phyloP scores from a whole-genome alignment of 2,888 invertebrate genomes.

The Timema podura region DNA sequence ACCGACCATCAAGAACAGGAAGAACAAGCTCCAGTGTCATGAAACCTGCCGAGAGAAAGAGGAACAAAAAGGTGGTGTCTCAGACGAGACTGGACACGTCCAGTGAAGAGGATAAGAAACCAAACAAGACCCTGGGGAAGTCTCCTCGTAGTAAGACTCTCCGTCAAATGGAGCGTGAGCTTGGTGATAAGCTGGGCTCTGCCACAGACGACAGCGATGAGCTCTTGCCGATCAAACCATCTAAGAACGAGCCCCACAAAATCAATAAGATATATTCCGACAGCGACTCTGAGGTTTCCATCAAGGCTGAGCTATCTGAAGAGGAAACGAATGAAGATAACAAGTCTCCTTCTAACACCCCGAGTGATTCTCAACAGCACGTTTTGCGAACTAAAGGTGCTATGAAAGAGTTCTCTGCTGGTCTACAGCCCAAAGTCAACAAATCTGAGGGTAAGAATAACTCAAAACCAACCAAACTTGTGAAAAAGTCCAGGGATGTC shows the following conservation, averaged over 20 bases:
- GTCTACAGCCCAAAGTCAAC: conserved; percentile 36
- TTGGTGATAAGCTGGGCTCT: conserved; percentile 57
- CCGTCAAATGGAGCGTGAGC: conserved; percentile 71
- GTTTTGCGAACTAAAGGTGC: conserved; percentile 76
- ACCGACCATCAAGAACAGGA: conserved; percentile 35
- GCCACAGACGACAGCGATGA: conserved; percentile 75
- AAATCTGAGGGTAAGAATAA: conserved; percentile 38
- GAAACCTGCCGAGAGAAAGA: conserved; percentile 31
- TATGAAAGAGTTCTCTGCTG: conserved; percentile 73
- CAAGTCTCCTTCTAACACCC: conserved; percentile 52
- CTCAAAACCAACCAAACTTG: conserved; percentile 39
- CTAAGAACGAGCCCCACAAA: conserved; percentile 50
- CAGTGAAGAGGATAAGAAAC: conserved; percentile 51
- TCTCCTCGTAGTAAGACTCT: conserved; percentile 53
- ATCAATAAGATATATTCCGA: conserved; percentile 80
- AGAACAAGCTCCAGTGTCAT: conserved; percentile 33
- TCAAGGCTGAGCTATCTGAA: conserved; percentile 52
- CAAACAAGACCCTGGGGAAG: conserved; percentile 29
- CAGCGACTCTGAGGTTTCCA: conserved; percentile 60
- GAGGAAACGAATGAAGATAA: conserved; percentile 28
- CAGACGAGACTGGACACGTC: conserved; percentile 50
- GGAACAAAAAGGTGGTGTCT: conserved; percentile 40
- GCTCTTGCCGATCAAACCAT: conserved; percentile 59
- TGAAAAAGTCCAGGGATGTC: conserved; percentile 44
- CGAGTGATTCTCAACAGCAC: conserved; percentile 64